Base-by-base conservation (phyloP, 2,797 vertebrate genomes). In the Argyrosomus regius region DNA sequence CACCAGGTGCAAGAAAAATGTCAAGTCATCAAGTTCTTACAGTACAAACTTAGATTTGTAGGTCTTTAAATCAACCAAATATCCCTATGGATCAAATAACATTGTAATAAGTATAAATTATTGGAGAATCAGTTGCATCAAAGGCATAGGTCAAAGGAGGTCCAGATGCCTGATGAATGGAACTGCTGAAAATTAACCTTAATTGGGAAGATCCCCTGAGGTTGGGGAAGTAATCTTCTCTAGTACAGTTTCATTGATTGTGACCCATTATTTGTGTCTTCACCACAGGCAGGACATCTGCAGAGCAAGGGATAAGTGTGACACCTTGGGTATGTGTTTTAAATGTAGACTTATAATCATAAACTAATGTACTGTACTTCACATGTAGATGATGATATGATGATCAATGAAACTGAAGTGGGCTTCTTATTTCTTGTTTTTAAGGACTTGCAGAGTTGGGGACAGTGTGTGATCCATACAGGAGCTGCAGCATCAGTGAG, bases 401-500 rank as follows among this genome's bases (percentile, higher is more conserved):
- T 41, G 18, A 41, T 41, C 35, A 24, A 41, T 43, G 26, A 68
- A 49, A 67, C 13, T 74, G 7, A 77, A 64, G 3, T 16, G 5
- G 60, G 3, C 16, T 75, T 41, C 57, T 8, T 62, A 16, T n/a
- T 0, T 39, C 39, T 77, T 76, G 16, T 70, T 65, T 26, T 73
- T 31, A 87, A 99, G 98, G 98, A 84, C 96, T 99, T 80, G 98
- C 98, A 43, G 98, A 99, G 86, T 89, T 99, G 88, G 98, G 98
- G 59, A 99, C 98, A 1, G 97, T 99, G 67, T 99, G 98, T 84
- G 98, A 99, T 89, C 97, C 98, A 0, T 98, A 98, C 85, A 95
- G 98, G 89, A 99, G 98, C 92, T 99, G 98, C 91, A 99, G 98
- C 67, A 99, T 99, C 88, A 99, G 97, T 53, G 98, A 99, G 93